Percentiles rank a stretch among this genome's conserved stretches.
Conservation (phyloP, 2,797 vertebrate species). For the Pyrrhura leucotis region DNA sequence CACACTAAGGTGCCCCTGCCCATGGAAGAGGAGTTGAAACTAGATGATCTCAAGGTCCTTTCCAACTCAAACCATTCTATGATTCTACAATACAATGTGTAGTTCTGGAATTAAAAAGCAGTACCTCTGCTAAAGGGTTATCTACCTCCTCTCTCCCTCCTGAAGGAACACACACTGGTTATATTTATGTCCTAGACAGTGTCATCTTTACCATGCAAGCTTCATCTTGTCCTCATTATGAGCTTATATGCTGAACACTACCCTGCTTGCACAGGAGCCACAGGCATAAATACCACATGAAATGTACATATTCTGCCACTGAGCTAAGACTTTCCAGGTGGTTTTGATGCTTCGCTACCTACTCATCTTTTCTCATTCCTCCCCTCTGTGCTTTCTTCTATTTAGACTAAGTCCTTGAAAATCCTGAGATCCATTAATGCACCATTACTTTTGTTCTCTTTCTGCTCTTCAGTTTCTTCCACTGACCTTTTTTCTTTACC, state of each 20-base stretch:
- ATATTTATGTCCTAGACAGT: constrained; percentile 1
- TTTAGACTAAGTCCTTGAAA: neutral
- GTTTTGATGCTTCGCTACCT: neutral
- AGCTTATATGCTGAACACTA: neutral
- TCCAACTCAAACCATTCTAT: neutral
- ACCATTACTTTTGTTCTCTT: neutral
- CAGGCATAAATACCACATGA: neutral
- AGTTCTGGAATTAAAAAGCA: neutral
- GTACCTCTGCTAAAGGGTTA: neutral
- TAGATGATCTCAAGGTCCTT: neutral
- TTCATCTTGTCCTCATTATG: neutral
- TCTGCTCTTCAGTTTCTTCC: neutral
- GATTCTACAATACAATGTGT: neutral
- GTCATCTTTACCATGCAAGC: constrained; percentile 34
- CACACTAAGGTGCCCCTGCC: neutral
- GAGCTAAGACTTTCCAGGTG: neutral
- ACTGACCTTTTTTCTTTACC: neutral
- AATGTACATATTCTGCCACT: neutral
- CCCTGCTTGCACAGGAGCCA: neutral
- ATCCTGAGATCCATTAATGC: neutral
- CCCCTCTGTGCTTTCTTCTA: neutral
- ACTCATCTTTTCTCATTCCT: neutral
- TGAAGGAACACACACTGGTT: neutral
- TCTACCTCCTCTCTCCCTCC: constrained; percentile 7
- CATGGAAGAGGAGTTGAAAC: neutral